These are phyloP conservation scores for Bombylius discolor DNA, from an alignment of 2,888 invertebrate genomes.

Conservation along the genomic window DNA sequence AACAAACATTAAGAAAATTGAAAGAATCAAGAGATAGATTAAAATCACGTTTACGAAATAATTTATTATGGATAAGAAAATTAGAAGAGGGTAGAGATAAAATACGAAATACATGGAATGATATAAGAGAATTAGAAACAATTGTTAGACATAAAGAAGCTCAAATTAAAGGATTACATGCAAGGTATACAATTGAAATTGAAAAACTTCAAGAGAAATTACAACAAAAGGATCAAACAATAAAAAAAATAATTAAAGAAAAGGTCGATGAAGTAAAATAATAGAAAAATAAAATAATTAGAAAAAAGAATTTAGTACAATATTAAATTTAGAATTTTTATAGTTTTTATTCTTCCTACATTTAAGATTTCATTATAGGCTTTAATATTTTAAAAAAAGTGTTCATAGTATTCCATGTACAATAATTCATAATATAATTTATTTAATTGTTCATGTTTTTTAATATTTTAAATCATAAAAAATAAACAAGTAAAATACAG, in stretches of 20 bases:
- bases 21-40: slow-evolving; percentile 30
- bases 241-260: slow-evolving; percentile 27
- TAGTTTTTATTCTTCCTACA: no score
- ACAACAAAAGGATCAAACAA: slow-evolving; percentile 34
- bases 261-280: slow-evolving; percentile 12
- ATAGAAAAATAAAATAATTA: no score
- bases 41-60: slow-evolving; percentile 30
- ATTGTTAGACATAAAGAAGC: slow-evolving; percentile 34
- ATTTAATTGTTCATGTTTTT: no score
- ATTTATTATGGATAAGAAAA: slow-evolving; percentile 31
- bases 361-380: no score
- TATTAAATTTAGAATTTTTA: no score
- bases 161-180: slow-evolving; percentile 30
- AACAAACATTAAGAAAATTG: slow-evolving; percentile 24
- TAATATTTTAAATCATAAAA: no score
- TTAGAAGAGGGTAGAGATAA: slow-evolving; percentile 29
- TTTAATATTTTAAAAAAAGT: no score
- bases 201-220: slow-evolving; percentile 28
- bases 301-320: no score
- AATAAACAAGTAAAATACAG: no score
- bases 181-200: slow-evolving; percentile 28
- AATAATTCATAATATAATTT: no score
- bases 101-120: slow-evolving; percentile 29
- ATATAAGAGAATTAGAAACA: slow-evolving; percentile 29
- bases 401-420: no score